Base-by-base conservation (phyloP, 2,113 vertebrate genomes). In the Carassius auratus region DNA sequence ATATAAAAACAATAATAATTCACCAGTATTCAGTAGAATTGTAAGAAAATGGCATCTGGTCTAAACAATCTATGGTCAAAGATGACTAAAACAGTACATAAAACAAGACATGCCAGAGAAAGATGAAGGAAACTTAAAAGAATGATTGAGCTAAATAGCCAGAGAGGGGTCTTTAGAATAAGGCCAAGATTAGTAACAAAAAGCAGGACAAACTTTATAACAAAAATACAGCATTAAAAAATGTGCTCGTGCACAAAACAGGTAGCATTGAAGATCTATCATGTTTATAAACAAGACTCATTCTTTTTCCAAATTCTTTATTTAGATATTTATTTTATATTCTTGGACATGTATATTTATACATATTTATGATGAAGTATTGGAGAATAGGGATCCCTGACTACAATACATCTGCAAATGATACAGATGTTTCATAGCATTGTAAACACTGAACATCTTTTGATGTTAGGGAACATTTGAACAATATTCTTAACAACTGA, bases 371-470 rank as follows among this genome's bases (percentile, higher is more conserved):
- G 52, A 79, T 61, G 66, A 85, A 76, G 19, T 42, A 85, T 71
- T 81, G 19, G 55, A 85, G 83, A 81, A 26, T 80, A 57, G 52
- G 76, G 52, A 57, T 69, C 86, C 84, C 83, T 85, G 71, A 74
- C 83, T 85, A 76, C 80, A 75, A 66, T 85, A 80, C 57, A 76
- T 81, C 45, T 69, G 23, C 42, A 50, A 48, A 50, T 80, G 4
- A 61, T 62, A 79, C 8, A 3, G 76, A 79, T 82, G 50, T 73
- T 84, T 84, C 66, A 38, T 45, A 61, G 73, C 75, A 69, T 26
- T 84, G 50, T 76, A 86, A 84, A 89, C 68, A 84, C 66, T 78
- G 12, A 87, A 80, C 76, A 76, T 79, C 52, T 2, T 19, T 10
- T 52, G 45, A 73, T 19, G 0, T 73, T 26, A 76, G 33, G 13